Evolutionary conservation across 2,113 vertebrate species (phyloP).

Genomic region (Rhinogobius similis): DNA sequence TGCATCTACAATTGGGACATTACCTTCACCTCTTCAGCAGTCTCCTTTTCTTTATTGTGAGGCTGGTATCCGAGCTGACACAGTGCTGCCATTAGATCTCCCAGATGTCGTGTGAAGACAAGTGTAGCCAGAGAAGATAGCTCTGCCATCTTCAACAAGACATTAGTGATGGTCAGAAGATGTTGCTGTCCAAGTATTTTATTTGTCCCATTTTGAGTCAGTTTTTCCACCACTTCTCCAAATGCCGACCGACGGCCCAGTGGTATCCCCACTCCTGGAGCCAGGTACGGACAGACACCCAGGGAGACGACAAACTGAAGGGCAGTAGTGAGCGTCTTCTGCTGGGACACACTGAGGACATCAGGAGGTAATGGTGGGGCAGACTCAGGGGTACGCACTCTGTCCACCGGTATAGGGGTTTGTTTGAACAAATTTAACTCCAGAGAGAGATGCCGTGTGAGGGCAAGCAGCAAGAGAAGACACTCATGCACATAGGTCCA

Average conservation of each 20-base stretch:
- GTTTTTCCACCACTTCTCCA: conserved; percentile 71
- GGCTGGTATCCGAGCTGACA: conserved; percentile 86
- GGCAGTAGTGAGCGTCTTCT: conserved; percentile 76
- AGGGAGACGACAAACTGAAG: conserved; percentile 86
- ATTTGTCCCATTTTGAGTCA: conserved; percentile 31
- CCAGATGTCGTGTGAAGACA: conserved; percentile 85
- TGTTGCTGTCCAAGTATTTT: conserved; percentile 40
- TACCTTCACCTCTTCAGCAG: conserved; percentile 59
- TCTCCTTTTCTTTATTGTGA: conserved; percentile 42
- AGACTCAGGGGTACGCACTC: conserved; percentile 66
- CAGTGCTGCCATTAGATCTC: conserved; percentile 85
- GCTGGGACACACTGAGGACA: conserved; percentile 84
- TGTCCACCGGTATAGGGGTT: conserved; percentile 27
- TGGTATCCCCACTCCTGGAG: conserved; percentile 83
- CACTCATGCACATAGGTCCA: conserved; percentile 83
- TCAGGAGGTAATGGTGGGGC: conserved; percentile 86
- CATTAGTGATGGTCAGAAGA: conserved; percentile 67
- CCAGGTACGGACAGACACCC: conserved; percentile 85
- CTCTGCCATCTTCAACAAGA: conserved; percentile 75
- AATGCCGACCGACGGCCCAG: conserved; percentile 80
- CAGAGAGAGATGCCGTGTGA: conserved; percentile 74
- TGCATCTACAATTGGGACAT: not conserved
- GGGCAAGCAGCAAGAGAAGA: conserved; percentile 80
- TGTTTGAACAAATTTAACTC: conserved; percentile 72
- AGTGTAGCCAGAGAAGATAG: conserved; percentile 77